These are phyloP conservation scores for Anas platyrhynchos DNA, from an alignment of 2,113 vertebrate genomes.

Conservation along the genomic window DNA sequence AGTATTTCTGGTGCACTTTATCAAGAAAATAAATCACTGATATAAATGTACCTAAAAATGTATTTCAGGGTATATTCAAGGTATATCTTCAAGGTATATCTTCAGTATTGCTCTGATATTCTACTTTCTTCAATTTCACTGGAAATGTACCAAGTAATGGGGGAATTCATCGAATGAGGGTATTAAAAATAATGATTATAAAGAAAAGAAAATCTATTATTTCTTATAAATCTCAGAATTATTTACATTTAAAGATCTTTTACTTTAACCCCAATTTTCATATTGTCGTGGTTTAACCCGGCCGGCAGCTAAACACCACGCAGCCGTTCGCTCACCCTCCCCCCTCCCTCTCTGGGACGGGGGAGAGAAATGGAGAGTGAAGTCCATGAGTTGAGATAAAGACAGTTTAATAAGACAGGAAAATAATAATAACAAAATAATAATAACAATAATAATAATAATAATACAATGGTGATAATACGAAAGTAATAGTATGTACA, in stretches of 20 bases:
- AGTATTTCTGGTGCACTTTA: not conserved
- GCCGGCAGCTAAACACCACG: too few relatives aligned
- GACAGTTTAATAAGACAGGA: too few relatives aligned
- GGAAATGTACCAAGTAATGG: not conserved
- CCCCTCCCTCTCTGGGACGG: too few relatives aligned
- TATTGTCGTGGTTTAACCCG: too few relatives aligned
- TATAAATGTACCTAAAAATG: not conserved
- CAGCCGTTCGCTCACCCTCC: too few relatives aligned
- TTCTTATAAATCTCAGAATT: not conserved
- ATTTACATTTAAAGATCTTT: not conserved
- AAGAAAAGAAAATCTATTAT: not conserved
- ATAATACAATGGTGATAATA: too few relatives aligned
- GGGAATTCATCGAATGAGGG: not conserved
- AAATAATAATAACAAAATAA: too few relatives aligned
- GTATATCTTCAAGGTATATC: not conserved
- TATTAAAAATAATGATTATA: accelerated
- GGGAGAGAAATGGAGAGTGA: too few relatives aligned
- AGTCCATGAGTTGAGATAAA: too few relatives aligned
- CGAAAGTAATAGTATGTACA: too few relatives aligned
- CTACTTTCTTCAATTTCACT: not conserved
- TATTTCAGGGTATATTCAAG: not conserved
- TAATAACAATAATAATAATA: too few relatives aligned
- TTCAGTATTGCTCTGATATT: not conserved
- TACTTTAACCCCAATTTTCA: not conserved
- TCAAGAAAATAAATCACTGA: not conserved